Percentiles rank a stretch among this genome's conserved stretches.
These are phyloP conservation scores for Plotosus lineatus DNA, from an alignment of 2,113 vertebrate genomes.

Conservation along the genomic window DNA sequence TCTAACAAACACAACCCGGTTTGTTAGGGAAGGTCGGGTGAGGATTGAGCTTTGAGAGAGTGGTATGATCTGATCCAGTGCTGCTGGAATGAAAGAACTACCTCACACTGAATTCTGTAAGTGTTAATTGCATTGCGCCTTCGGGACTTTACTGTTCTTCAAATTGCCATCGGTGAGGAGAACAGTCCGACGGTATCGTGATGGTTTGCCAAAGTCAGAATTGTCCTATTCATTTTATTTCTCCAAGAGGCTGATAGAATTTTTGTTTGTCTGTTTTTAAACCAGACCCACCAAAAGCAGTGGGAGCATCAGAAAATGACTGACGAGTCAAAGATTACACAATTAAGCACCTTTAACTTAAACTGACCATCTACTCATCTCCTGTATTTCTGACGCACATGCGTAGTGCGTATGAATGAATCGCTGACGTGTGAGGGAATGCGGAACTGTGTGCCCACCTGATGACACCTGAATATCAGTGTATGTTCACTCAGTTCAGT, in stretches of 20 bases:
- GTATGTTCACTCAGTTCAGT: background rate
- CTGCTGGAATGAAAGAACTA: conserved; percentile 42
- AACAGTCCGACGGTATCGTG: background rate
- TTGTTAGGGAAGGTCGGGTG: background rate
- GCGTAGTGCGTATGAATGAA: background rate
- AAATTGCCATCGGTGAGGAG: conserved; percentile 6
- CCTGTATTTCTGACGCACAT: background rate
- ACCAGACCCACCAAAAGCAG: background rate
- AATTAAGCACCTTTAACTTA: background rate
- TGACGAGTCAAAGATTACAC: background rate
- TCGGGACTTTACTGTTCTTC: background rate
- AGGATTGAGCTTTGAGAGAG: background rate
- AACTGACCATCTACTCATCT: background rate
- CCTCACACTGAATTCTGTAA: conserved; percentile 43
- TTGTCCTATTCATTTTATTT: background rate
- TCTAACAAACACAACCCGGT: background rate
- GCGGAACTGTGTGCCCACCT: background rate
- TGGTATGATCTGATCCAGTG: conserved; percentile 19
- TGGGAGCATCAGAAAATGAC: background rate
- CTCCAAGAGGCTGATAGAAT: background rate
- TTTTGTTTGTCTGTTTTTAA: background rate
- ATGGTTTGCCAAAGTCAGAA: conserved; percentile 32
- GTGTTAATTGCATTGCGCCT: conserved; percentile 8
- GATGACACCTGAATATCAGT: background rate
- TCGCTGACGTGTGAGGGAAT: background rate